Conservation (phyloP, 2,797 vertebrate species). For the Sciurus vulgaris region DNA sequence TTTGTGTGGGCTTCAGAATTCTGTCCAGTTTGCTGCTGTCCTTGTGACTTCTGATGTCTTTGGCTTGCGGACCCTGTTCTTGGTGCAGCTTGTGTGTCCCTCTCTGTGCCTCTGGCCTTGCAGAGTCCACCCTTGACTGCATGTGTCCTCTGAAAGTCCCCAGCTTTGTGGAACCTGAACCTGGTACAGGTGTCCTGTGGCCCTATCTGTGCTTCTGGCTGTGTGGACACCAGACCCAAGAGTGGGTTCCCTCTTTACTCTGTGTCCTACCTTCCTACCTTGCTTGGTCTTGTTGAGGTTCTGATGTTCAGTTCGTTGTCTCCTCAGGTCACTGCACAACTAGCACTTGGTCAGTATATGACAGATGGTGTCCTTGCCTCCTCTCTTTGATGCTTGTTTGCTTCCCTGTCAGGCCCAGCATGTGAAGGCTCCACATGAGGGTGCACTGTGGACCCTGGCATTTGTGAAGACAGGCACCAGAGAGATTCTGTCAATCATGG, state of each 20-base stretch:
- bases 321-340: neutral
- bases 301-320: accelerated
- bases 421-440: neutral
- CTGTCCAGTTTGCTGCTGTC: neutral
- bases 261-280: too few species aligned
- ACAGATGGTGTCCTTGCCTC: too few species aligned
- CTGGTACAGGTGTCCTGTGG: neutral
- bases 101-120: neutral
- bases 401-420: neutral
- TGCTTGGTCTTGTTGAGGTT: neutral
- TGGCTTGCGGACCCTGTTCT: neutral
- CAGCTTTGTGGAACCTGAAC: neutral
- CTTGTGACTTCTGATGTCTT: neutral
- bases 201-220: neutral
- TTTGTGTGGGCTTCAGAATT: neutral
- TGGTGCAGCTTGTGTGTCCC: neutral
- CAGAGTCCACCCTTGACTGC: neutral
- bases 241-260: neutral
- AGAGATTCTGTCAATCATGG: neutral
- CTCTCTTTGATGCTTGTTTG: neutral
- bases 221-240: neutral
- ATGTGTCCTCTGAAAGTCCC: too few species aligned
- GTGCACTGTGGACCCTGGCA: neutral
- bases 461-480: neutral
- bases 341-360: neutral